phyloP scores from a whole-genome alignment of 1,140 invertebrate genomes.

The Bombus balteatus region DNA sequence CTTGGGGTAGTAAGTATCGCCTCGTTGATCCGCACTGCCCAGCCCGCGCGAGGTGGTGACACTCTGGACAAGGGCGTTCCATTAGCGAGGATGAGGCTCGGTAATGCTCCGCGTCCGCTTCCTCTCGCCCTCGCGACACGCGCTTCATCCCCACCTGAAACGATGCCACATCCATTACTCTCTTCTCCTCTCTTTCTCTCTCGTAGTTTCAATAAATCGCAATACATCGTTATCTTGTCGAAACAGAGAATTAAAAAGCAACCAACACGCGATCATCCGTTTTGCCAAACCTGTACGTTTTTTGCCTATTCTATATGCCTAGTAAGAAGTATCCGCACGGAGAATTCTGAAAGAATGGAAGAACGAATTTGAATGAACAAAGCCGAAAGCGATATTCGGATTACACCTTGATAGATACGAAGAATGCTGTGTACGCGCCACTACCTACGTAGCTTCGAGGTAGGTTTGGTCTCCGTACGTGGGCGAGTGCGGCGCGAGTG shows the following conservation, averaged over 20 bases:
- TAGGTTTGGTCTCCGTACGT: constrained; percentile 57
- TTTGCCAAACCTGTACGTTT: too few species aligned
- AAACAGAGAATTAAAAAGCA: too few species aligned
- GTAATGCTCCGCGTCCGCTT: constrained; percentile 81
- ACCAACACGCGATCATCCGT: too few species aligned
- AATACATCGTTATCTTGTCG: too few species aligned
- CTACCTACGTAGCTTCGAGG: constrained; percentile 61
- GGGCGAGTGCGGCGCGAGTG: constrained; percentile 59
- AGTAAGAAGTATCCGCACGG: too few species aligned
- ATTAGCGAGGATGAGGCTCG: constrained; percentile 85
- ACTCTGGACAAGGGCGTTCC: constrained; percentile 85
- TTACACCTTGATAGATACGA: constrained; percentile 5
- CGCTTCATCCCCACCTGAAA: constrained; percentile 83
- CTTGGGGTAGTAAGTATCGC: constrained; percentile 66
- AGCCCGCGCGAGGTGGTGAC: constrained; percentile 81
- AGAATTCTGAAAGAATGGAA: too few species aligned
- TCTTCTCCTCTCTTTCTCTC: neutral
- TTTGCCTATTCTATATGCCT: too few species aligned
- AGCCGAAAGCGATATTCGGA: constrained; percentile 41
- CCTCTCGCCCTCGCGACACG: constrained; percentile 81
- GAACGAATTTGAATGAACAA: constrained; percentile 14
- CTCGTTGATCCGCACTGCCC: constrained; percentile 83
- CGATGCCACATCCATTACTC: neutral
- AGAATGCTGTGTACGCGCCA: constrained; percentile 29
- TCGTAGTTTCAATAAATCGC: too few species aligned